phyloP scores from a whole-genome alignment of 2,113 vertebrate species.

The Chrysochloris asiatica region DNA sequence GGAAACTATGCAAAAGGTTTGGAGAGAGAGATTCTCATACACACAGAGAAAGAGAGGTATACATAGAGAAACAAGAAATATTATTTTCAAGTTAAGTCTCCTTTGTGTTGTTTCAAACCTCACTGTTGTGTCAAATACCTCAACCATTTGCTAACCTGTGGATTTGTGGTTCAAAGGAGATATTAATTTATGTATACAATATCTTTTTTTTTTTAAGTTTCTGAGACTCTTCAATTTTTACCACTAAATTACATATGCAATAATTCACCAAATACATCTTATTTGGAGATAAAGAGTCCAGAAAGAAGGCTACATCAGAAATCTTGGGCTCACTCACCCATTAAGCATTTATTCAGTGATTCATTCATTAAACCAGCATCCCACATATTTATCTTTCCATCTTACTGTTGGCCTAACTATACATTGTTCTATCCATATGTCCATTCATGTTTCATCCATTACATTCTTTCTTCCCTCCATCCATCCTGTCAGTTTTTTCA shows the following conservation, averaged over 20 bases:
- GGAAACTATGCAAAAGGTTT: not conserved
- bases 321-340: not conserved
- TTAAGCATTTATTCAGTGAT: constrained; percentile 4
- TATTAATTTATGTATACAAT: not conserved
- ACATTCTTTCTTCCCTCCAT: not conserved
- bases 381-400: not conserved
- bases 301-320: not conserved
- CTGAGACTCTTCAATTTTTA: not conserved
- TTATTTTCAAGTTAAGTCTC: not conserved
- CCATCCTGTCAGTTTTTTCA: not conserved
- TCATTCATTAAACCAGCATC: not conserved
- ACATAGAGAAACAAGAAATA: not conserved
- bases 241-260: not conserved
- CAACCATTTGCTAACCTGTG: not conserved
- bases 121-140: not conserved
- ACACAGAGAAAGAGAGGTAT: rapidly evolving
- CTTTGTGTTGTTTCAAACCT: not conserved
- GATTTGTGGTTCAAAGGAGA: not conserved
- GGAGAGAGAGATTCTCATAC: not conserved
- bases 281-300: not conserved
- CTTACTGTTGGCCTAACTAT: not conserved
- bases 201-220: not conserved
- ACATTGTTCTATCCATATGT: not conserved
- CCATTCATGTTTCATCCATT: not conserved
- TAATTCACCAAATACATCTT: not conserved